Evolutionary conservation across 2,888 invertebrate genomes (phyloP).

Genomic region (Sinelater perroti): DNA sequence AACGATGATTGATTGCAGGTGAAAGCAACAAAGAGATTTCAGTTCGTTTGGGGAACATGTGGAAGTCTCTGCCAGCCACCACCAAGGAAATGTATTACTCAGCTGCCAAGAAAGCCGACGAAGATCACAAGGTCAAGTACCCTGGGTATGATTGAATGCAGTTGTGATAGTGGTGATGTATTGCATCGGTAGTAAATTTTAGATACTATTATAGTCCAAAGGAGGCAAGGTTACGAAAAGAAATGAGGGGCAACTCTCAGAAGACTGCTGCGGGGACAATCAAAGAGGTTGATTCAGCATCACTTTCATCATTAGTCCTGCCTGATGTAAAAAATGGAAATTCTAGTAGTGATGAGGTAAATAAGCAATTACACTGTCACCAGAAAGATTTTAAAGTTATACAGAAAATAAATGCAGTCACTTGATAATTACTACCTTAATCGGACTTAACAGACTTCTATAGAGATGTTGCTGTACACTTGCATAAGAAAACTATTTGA

Average conservation of each 20-base stretch:
- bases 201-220: slow-evolving; percentile 59
- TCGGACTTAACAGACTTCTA: too few relatives aligned
- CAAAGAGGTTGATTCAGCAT: slow-evolving; percentile 32
- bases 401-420: too few relatives aligned
- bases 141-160: slow-evolving; percentile 52
- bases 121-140: slow-evolving; percentile 60
- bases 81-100: slow-evolving; percentile 59
- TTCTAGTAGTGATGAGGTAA: background rate
- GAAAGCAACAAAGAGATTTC: slow-evolving; percentile 64
- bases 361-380: background rate
- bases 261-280: background rate
- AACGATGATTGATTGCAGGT: slow-evolving; percentile 43
- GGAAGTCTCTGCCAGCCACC: slow-evolving; percentile 60
- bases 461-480: too few relatives aligned
- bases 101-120: slow-evolving; percentile 58
- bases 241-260: slow-evolving; percentile 25
- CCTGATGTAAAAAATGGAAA: background rate
- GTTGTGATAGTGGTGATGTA: background rate
- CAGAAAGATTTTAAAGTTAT: too few relatives aligned
- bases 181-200: slow-evolving; percentile 1
- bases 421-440: too few relatives aligned
- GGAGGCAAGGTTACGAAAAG: slow-evolving; percentile 57
- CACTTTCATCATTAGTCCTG: slow-evolving; percentile 41
- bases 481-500: too few relatives aligned
- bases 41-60: slow-evolving; percentile 61